A percentile compares a stretch with the other conserved stretches of the same genome.
Evolutionary conservation across 2,888 invertebrate species (phyloP).

Genomic region (Leptinotarsa tumamoca): DNA sequence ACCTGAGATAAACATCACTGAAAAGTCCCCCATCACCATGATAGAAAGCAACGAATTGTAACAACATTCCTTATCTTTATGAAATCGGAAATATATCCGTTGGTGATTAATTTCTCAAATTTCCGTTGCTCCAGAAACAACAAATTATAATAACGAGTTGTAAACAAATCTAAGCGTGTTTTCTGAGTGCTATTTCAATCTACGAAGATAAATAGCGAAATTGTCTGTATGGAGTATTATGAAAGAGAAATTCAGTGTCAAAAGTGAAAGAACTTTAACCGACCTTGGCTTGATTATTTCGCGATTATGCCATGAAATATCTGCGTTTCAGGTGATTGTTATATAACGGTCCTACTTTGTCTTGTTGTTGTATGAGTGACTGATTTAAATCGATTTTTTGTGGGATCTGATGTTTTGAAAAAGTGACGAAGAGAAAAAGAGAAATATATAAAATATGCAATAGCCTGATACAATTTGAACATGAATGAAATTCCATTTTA

Average conservation of each 20-base stretch:
- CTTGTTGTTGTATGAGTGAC: conserved; percentile 1
- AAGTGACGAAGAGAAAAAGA: too few species aligned
- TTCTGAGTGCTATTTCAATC: neutral
- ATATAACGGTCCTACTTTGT: conserved; percentile 45
- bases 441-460: too few species aligned
- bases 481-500: too few species aligned
- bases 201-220: conserved; percentile 28
- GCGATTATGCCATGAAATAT: conserved; percentile 44
- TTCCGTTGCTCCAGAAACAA: conserved; percentile 9
- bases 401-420: too few species aligned
- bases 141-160: neutral
- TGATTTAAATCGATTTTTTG: neutral
- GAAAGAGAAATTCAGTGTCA: conserved; percentile 62
- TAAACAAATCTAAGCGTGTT: neutral
- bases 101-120: neutral
- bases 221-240: conserved; percentile 37
- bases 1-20: too few species aligned
- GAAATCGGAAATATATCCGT: too few species aligned
- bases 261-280: conserved; percentile 62
- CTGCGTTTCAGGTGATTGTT: conserved; percentile 42
- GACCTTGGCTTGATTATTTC: conserved; percentile 48
- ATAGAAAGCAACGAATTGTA: too few species aligned
- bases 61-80: too few species aligned
- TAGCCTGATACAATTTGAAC: too few species aligned
- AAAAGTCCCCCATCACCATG: too few species aligned